phyloP scores from a whole-genome alignment of 2,113 vertebrate species.

The Corynorhinus townsendii region DNA sequence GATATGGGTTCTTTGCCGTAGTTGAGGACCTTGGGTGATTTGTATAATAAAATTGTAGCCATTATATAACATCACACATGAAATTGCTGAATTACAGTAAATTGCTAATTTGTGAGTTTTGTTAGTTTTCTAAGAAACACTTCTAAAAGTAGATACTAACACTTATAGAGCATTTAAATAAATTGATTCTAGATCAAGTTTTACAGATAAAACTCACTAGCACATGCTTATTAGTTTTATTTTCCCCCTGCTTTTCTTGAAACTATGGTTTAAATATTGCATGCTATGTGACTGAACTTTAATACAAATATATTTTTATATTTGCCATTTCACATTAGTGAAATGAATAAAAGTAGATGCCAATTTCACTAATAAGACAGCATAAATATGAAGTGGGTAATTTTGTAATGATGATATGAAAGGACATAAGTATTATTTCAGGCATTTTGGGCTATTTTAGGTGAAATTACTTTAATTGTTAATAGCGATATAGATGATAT shows the following conservation, averaged over 20 bases:
- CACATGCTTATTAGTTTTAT: not conserved
- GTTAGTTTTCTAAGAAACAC: not conserved
- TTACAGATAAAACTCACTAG: constrained; percentile 11
- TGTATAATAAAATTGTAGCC: constrained; percentile 29
- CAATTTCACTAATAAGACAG: not conserved
- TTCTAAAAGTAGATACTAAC: not conserved
- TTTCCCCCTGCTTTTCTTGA: constrained; percentile 3
- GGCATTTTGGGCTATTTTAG: not conserved
- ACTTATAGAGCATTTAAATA: not conserved
- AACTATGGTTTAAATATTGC: constrained; percentile 28
- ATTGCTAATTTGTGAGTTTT: constrained; percentile 27
- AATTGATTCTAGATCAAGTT: not conserved
- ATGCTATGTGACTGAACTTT: not conserved
- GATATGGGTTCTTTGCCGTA: not conserved
- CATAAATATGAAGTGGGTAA: not conserved
- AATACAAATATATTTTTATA: not conserved
- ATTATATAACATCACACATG: constrained; percentile 29
- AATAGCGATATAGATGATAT: not conserved
- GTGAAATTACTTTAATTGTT: not conserved
- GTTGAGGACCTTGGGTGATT: not conserved
- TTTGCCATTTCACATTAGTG: not conserved
- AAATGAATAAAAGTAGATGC: constrained; percentile 32
- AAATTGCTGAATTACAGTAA: constrained; percentile 28
- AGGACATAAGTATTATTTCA: not conserved
- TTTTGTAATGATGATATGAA: not conserved